A percentile compares a stretch with the other conserved stretches of the same genome.
phyloP scores from a whole-genome alignment of 2,888 invertebrate genomes.

The Erpobdella octoculata region DNA sequence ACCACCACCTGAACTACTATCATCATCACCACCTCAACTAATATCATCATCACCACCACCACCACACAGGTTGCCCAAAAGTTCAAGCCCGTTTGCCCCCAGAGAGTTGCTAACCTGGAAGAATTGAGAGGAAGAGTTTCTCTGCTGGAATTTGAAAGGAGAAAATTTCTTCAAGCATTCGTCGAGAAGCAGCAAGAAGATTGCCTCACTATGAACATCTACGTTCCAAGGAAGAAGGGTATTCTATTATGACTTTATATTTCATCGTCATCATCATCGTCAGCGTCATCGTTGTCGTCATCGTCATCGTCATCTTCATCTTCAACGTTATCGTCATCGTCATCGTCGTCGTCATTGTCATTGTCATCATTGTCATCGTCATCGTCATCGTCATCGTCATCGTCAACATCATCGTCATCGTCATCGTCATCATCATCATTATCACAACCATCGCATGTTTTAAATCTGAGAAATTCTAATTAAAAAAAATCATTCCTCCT shows the following conservation, averaged over 20 bases:
- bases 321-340: not conserved
- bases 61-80: conserved; percentile 39
- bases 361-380: not conserved
- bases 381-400: not conserved
- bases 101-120: not conserved
- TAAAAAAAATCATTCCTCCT: too few relatives aligned
- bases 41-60: too few relatives aligned
- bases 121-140: not conserved
- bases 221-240: conserved; percentile 75
- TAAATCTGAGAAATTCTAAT: too few relatives aligned
- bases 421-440: not conserved
- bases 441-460: not conserved
- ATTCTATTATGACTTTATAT: not conserved
- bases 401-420: not conserved
- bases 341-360: not conserved
- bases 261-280: not conserved
- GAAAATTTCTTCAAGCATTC: conserved; percentile 40
- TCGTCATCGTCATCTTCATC: not conserved
- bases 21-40: too few relatives aligned
- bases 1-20: too few relatives aligned
- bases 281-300: not conserved
- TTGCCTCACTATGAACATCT: conserved; percentile 90
- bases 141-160: not conserved
- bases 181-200: conserved; percentile 90
- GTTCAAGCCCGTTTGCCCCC: conserved; percentile 77